Conservation (phyloP, 2,888 invertebrate genomes). For the Pomacea canaliculata region DNA sequence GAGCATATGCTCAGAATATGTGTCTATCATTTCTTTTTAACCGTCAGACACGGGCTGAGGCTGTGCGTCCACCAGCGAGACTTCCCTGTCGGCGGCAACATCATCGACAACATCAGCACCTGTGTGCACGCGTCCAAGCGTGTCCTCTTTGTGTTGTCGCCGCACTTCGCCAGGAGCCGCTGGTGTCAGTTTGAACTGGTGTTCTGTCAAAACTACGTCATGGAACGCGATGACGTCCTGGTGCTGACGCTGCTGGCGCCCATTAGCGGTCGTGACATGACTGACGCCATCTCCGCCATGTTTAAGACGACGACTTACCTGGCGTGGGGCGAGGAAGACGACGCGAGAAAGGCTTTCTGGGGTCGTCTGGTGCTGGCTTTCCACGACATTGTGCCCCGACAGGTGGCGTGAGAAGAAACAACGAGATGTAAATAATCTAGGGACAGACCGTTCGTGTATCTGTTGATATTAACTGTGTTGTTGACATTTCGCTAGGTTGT, state of each 20-base stretch:
- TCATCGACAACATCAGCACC: not conserved
- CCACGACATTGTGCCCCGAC: not conserved
- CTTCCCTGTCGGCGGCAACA: not conserved
- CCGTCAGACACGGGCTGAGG: not conserved
- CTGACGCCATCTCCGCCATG: not conserved
- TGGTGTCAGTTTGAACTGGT: conserved; percentile 4
- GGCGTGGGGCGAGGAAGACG: not conserved
- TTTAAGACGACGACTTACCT: conserved; percentile 1
- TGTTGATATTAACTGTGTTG: no score
- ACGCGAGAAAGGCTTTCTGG: not conserved
- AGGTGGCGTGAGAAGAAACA: no score
- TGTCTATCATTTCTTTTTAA: no score
- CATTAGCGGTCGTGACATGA: not conserved
- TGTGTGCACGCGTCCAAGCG: not conserved
- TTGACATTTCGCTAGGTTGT: no score
- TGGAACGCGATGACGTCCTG: not conserved
- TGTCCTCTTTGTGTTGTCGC: not conserved
- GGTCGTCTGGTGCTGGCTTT: not conserved
- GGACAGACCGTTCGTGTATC: no score
- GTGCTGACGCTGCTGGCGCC: not conserved
- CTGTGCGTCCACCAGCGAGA: not conserved
- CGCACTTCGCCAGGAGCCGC: not conserved
- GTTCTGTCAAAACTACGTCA: not conserved
- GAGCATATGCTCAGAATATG: no score
- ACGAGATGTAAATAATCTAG: no score